Evolutionary conservation across 2,888 invertebrate species (phyloP).

Genomic region (Fragum whitleyi): DNA sequence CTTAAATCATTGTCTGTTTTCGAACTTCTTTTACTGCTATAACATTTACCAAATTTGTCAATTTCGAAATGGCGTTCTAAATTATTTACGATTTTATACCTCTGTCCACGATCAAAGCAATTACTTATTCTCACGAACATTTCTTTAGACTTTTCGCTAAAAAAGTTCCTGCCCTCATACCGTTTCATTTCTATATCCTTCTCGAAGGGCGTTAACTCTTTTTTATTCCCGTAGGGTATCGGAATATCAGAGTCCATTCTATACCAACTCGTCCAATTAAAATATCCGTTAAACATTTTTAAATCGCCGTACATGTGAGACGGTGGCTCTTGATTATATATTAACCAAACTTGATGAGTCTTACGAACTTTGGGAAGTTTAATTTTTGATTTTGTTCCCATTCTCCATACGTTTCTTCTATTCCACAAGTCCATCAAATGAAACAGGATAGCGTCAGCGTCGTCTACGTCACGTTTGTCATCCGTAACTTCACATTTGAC

Average conservation of each 20-base stretch:
- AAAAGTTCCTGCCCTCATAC: slow-evolving; percentile 50
- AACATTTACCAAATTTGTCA: slow-evolving; percentile 74
- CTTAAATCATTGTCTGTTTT: slow-evolving; percentile 60
- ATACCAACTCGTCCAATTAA: slow-evolving; percentile 78
- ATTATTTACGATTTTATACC: slow-evolving; percentile 54
- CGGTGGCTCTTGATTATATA: slow-evolving; percentile 74
- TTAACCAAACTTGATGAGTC: slow-evolving; percentile 75
- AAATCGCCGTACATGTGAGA: slow-evolving; percentile 66
- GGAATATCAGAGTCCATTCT: slow-evolving; percentile 71
- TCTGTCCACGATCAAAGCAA: slow-evolving; percentile 58
- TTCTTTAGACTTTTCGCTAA: slow-evolving; percentile 51
- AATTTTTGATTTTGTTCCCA: slow-evolving; percentile 48
- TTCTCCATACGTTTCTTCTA: slow-evolving; percentile 40
- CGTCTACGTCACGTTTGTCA: slow-evolving; percentile 61
- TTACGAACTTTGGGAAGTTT: slow-evolving; percentile 63
- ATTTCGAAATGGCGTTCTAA: slow-evolving; percentile 55
- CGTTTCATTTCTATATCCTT: slow-evolving; percentile 19
- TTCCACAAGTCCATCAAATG: slow-evolving; percentile 70
- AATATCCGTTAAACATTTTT: slow-evolving; percentile 62
- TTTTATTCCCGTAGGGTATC: slow-evolving; percentile 65
- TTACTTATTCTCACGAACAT: slow-evolving; percentile 50
- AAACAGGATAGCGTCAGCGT: slow-evolving; percentile 73
- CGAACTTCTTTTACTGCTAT: slow-evolving; percentile 37
- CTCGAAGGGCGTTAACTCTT: slow-evolving; percentile 41
- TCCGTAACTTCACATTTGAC: slow-evolving; percentile 57